Evolutionary conservation across 1,140 invertebrate species (phyloP), one percentile per base, ranked within the genome.

Genomic region (Drosophila lacteicornis): DNA sequence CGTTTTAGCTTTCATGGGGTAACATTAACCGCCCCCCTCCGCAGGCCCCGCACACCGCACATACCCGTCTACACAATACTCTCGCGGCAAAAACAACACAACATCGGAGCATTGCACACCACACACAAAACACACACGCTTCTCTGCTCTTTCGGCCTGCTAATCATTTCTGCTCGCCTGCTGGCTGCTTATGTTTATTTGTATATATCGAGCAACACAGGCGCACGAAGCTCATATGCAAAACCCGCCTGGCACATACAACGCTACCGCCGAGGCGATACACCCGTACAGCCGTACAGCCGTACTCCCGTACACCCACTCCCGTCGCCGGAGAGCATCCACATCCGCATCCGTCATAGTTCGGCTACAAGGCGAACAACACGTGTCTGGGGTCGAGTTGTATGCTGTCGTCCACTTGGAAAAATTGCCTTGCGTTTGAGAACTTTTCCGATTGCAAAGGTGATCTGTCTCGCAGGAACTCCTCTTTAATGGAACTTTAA

Each of bases 151-250:
- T 68, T 63, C 74, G 43, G 70, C 78, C 50, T 88, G 85, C 86
- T 88, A 90, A 90, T 90, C 79, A 75, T 82, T 90, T 58, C 85
- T 90, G 85, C 63, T 70, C 85, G 86, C 85, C 85, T 90, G 85
- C 79, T 90, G 75, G 60, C 75, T 76, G 86, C 86, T 90, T 88
- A 90, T 90, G 85, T 90, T 90, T 90, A 91, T 90, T 90, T 90
- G 85, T 90, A 90, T 90, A 90, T 90, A 90, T 90, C 85, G 86
- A 85, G 86, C 85, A 82, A 88, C 82, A 90, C 85, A 90, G 82
- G 82, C 85, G 79, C 85, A 91, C 85, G 74, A 79, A 71, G 75
- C 73, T 73, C 84, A 88, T 88, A 87, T 87, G 84, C 84, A 87
- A 82, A 66, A 68, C 50, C 43, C 50, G 43, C 51, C 49, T 36